These are phyloP conservation scores for Xylota sylvarum DNA, from an alignment of 2,888 invertebrate species.

Conservation along the genomic window DNA sequence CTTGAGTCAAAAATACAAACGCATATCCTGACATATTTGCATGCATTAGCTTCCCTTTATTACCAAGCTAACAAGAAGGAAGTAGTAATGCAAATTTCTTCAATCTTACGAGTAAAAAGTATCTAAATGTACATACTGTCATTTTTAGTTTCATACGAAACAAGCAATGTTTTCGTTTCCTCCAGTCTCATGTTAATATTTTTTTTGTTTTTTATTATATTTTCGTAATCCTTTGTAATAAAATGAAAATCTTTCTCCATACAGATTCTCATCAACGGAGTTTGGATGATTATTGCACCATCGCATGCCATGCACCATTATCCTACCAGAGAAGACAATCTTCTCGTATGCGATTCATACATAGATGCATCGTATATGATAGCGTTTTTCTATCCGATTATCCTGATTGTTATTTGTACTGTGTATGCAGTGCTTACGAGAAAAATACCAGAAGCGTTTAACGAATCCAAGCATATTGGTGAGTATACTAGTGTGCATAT, in stretches of 20 bases:
- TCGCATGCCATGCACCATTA: slow-evolving; percentile 95
- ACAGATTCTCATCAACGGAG: slow-evolving; percentile 93
- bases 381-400: slow-evolving; percentile 96
- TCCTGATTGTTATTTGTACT: slow-evolving; percentile 96
- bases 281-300: slow-evolving; percentile 97
- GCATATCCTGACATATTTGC: too few relatives aligned
- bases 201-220: not conserved
- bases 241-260: slow-evolving; percentile 54
- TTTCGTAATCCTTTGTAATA: slow-evolving; percentile 13
- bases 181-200: too few relatives aligned
- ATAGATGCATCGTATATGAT: slow-evolving; percentile 97
- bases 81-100: too few relatives aligned
- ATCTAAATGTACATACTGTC: too few relatives aligned
- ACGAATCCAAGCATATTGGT: slow-evolving; percentile 99
- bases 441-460: slow-evolving; percentile 99
- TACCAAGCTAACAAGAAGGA: too few relatives aligned
- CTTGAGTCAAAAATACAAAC: too few relatives aligned
- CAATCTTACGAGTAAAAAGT: too few relatives aligned
- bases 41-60: too few relatives aligned
- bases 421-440: slow-evolving; percentile 97
- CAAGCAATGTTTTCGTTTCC: too few relatives aligned
- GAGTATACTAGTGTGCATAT: slow-evolving; percentile 81
- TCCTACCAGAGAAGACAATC: slow-evolving; percentile 96
- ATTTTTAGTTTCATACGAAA: too few relatives aligned
- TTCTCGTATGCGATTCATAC: slow-evolving; percentile 96